Base-by-base conservation (phyloP, 2,797 vertebrate genomes). In the Argentina silus region DNA sequence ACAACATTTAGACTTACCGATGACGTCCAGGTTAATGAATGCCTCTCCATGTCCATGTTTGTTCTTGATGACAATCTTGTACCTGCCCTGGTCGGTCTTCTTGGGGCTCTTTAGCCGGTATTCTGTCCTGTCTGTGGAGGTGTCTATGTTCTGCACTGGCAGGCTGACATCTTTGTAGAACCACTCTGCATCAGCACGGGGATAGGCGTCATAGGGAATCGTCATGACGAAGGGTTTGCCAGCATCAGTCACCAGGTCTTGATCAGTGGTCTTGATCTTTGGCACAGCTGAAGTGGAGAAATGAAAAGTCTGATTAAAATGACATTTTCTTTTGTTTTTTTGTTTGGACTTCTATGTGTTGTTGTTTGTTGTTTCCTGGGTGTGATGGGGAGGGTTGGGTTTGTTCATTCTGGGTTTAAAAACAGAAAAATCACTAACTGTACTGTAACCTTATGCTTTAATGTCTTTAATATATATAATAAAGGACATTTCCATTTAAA, bases 101-200 rank as follows among this genome's bases (percentile, higher is more conserved):
- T 93, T 95, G 70, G 98, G 96, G 89, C 95, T 92, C 87, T 92
- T 93, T 74, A 99, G 93, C 79, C 95, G 95, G 91, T 95, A 98
- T 80, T 95, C 95, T 0, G 95, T 98, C 75, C 85, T 93, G 69
- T 98, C 97, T 23, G 82, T 65, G 65, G 96, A 96, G 17, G 96
- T 97, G 86, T 98, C 96, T 43, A 97, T 93, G 70, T 98, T 96
- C 89, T 96, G 94, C 72, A 95, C 91, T 2, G 97, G 95, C 36
- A 99, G 90, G 67, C 86, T 79, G 78, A 90, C 84, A 0, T 93
- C 94, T 71, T 89, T 92, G 57, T 94, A 97, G 84, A 94, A 93
- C 98, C 98, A 99, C 78, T 98, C 96, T 0, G 95, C 95, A 72
- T 99, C 97, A 27, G 97, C 97, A 69, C 94, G 96, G 75, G 98